Percentiles rank a stretch among this genome's conserved stretches.
Conservation (phyloP, 2,888 invertebrate species). For the Coremacera marginata region DNA sequence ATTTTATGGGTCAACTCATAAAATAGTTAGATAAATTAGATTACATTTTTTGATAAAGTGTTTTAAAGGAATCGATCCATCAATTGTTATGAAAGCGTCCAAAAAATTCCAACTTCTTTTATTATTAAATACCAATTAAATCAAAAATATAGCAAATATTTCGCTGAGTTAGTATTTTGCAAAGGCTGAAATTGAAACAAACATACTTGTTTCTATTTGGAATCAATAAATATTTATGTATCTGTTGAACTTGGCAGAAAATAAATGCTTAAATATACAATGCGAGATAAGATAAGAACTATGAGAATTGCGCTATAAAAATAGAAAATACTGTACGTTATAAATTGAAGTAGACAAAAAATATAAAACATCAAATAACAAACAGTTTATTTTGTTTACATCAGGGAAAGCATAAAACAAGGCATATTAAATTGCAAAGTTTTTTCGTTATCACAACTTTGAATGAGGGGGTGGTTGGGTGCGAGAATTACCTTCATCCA, state of each 20-base stretch:
- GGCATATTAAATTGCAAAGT: background rate
- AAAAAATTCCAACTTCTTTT: too few relatives aligned
- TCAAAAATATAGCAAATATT: background rate
- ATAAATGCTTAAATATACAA: background rate
- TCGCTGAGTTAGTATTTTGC: too few relatives aligned
- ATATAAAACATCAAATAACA: background rate
- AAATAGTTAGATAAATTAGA: too few relatives aligned
- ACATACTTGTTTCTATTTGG: background rate
- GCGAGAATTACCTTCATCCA: background rate
- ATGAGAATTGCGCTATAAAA: background rate
- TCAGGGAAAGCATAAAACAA: background rate
- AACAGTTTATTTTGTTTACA: background rate
- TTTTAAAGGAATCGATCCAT: too few relatives aligned
- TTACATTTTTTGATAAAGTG: too few relatives aligned
- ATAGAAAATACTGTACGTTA: background rate
- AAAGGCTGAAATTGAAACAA: too few relatives aligned
- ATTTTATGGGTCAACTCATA: too few relatives aligned
- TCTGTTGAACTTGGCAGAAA: background rate
- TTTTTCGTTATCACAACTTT: background rate
- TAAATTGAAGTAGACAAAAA: background rate
- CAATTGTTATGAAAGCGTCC: too few relatives aligned
- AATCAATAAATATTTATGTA: conserved; percentile 9
- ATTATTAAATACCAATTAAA: background rate
- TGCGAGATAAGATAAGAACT: conserved; percentile 1
- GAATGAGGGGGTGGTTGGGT: background rate